These are phyloP conservation scores for Dicerorhinus sumatrensis DNA, from an alignment of 2,113 vertebrate genomes.

Conservation along the genomic window DNA sequence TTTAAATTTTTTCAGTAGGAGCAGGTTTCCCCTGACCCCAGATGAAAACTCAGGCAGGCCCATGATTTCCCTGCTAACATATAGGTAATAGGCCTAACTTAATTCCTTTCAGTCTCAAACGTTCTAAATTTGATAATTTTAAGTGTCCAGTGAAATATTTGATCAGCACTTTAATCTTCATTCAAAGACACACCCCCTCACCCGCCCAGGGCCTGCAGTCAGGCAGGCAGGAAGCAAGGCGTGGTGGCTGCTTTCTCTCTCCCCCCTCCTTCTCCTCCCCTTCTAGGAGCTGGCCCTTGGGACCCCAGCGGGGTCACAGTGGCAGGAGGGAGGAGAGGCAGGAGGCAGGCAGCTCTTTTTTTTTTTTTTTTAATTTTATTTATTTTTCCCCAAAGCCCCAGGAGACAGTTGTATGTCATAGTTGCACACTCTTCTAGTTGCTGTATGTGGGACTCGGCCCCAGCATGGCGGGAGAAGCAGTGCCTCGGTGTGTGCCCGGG, in stretches of 20 bases:
- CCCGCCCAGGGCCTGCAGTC: not conserved
- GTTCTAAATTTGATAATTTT: not conserved
- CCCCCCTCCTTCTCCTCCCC: rapidly evolving
- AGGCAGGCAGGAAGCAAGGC: not conserved
- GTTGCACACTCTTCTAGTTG: too few relatives aligned
- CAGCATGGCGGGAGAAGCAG: too few relatives aligned
- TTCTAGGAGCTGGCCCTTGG: too few relatives aligned
- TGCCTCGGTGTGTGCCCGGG: too few relatives aligned
- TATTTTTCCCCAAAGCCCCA: too few relatives aligned
- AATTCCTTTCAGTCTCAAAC: not conserved
- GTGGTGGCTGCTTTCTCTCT: not conserved
- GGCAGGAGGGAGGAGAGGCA: not conserved
- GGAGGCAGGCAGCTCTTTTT: not conserved
- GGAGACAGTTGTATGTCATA: too few relatives aligned
- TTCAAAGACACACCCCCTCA: not conserved
- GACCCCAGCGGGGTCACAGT: not conserved
- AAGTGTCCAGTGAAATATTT: not conserved
- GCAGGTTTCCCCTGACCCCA: not conserved
- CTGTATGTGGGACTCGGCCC: too few relatives aligned
- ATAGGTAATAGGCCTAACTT: not conserved
- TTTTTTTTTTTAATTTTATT: too few relatives aligned
- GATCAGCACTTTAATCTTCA: not conserved
- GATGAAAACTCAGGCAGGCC: not conserved
- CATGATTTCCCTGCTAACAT: not conserved
- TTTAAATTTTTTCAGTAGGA: not conserved